Percentiles rank a stretch among this genome's conserved stretches.
phyloP scores from a whole-genome alignment of 2,888 invertebrate genomes.

The Helleia helle region DNA sequence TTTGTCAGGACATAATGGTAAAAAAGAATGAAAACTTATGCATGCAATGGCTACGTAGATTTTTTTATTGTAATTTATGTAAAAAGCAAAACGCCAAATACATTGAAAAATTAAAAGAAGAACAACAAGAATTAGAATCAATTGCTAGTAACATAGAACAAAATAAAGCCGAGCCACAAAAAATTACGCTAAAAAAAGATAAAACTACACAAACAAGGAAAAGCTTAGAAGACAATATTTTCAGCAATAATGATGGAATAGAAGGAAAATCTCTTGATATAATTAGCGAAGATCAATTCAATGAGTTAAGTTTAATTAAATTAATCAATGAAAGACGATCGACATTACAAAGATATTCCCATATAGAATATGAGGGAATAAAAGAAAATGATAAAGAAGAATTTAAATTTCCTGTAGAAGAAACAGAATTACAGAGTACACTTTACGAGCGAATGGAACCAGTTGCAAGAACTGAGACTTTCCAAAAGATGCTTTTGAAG shows the following conservation, averaged over 20 bases:
- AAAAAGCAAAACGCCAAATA: slow-evolving; percentile 20
- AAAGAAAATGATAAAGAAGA: slow-evolving; percentile 5
- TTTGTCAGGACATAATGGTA: slow-evolving; percentile 14
- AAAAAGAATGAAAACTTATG: slow-evolving; percentile 13
- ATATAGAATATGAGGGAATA: not conserved
- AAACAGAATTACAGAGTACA: slow-evolving; percentile 33
- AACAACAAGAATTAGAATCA: too few species aligned
- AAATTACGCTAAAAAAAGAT: slow-evolving; percentile 28
- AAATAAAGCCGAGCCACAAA: slow-evolving; percentile 43
- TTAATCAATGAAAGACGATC: slow-evolving; percentile 32
- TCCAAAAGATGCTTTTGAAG: too few species aligned
- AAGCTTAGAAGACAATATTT: slow-evolving; percentile 32
- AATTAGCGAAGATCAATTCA: slow-evolving; percentile 14
- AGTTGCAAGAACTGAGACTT: slow-evolving; percentile 11
- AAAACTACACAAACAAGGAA: slow-evolving; percentile 45
- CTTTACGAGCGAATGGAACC: slow-evolving; percentile 25
- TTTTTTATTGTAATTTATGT: slow-evolving; percentile 21
- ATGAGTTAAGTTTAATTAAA: slow-evolving; percentile 41
- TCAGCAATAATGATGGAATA: not conserved
- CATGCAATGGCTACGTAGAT: slow-evolving; percentile 13
- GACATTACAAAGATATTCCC: slow-evolving; percentile 18
- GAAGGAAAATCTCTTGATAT: slow-evolving; percentile 8
- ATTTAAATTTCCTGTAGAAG: slow-evolving; percentile 17
- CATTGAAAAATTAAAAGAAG: too few species aligned
- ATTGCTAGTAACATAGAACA: too few species aligned